Conservation (phyloP, 92 coral and sea anemone species). For the Epizoanthus stellaris region DNA sequence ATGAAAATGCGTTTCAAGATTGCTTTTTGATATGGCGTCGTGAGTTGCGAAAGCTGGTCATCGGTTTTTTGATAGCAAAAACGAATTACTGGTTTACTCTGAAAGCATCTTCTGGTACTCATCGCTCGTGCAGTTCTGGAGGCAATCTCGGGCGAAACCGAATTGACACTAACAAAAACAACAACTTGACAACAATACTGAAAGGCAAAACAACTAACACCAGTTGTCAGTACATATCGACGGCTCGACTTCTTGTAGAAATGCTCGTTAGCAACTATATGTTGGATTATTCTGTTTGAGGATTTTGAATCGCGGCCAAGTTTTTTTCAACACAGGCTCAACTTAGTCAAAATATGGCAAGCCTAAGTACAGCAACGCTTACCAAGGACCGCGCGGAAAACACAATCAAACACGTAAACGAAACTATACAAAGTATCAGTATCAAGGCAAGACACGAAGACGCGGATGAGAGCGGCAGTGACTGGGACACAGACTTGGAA, state of each 20-base stretch:
- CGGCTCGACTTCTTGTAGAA: too few relatives aligned
- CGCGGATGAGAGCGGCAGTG: slow-evolving; percentile 55
- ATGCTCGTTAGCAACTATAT: too few relatives aligned
- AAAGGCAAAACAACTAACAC: too few relatives aligned
- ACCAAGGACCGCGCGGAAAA: neutral
- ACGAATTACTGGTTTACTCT: neutral
- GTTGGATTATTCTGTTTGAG: neutral
- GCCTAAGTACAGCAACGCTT: neutral
- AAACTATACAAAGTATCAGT: neutral
- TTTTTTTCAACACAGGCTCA: neutral
- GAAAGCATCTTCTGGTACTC: too few relatives aligned
- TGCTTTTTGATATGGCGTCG: too few relatives aligned
- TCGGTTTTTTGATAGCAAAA: neutral
- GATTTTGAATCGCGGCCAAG: neutral
- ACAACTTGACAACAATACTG: too few relatives aligned
- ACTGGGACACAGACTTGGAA: slow-evolving; percentile 81
- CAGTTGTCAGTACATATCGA: too few relatives aligned
- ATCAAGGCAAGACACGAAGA: neutral
- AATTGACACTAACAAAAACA: too few relatives aligned
- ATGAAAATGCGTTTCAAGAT: neutral
- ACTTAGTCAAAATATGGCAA: neutral
- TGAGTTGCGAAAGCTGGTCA: neutral
- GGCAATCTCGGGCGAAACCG: too few relatives aligned
- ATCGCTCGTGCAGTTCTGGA: too few relatives aligned
- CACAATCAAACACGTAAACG: neutral